Evolutionary conservation across 2,888 invertebrate species (phyloP), one percentile per base, ranked within the genome.

Genomic region (Thera obeliscata): DNA sequence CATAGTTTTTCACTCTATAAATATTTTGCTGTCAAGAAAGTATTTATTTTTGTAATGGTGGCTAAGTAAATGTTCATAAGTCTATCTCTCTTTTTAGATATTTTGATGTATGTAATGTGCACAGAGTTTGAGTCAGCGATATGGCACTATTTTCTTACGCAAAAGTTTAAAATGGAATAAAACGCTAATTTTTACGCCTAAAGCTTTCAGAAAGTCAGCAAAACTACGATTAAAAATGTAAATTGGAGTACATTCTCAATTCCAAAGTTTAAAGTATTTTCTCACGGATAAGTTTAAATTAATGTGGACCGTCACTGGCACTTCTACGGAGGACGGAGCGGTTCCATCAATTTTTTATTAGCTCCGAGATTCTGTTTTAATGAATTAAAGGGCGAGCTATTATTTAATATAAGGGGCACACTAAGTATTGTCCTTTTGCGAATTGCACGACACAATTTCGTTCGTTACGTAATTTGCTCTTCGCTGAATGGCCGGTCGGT

Each of bases 211-310:
- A 71, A 81, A 85, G 84, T 84, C 85, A 85, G 83, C 81, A 81
- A 81, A 85, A 86, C 79, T 82, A 82, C 81, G 85, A 87, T 88
- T 87, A 89, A 90, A 89, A 90, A 89, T 89, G 86, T 84, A 87
- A 90, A 90, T 89, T 85, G 85, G 81, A 85, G 81, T 86, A 85
- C 86, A 85, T 87, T 89, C 85, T 84, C 84, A 76, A 87, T 89
- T 86, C 85, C 82, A 85, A 90, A 90, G 84, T 90, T 88, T 84
- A 84, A 88, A 87, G 87, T 86, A 89, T 89, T 89, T 88, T 87
- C 86, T 84, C 82, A 83, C 76, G 84, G 87, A 86, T 88, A 90
- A 89, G 85, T 90, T 90, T 90, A 90, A 90, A 90, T 90, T 87
- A 91, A 89, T 86, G 88, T 87, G 81, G 83, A 83, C 82, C 83